Conservation (phyloP, 2,888 invertebrate genomes). For the Lithophane socia region DNA sequence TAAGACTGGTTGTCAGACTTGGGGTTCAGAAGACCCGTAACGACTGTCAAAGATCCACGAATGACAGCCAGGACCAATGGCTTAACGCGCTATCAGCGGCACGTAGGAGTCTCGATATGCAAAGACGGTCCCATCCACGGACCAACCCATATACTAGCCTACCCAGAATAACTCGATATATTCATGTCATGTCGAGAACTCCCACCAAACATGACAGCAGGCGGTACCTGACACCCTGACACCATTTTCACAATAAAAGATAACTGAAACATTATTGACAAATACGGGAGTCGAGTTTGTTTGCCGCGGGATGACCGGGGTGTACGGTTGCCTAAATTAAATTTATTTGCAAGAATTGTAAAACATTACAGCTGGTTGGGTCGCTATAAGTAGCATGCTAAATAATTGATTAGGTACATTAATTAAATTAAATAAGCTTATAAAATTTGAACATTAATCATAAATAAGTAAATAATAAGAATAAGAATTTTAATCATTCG, state of each 20-base stretch:
- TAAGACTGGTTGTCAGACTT: background rate
- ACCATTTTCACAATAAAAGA: conserved; percentile 38
- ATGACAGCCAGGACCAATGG: background rate
- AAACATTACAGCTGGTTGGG: too few relatives aligned
- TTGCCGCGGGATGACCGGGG: conserved; percentile 12
- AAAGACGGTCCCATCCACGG: background rate
- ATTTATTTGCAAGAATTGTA: too few relatives aligned
- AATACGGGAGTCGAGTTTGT: conserved; percentile 31
- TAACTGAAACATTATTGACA: conserved; percentile 26
- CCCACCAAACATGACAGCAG: conserved; percentile 21
- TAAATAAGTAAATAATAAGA: too few relatives aligned
- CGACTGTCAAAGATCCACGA: too few relatives aligned
- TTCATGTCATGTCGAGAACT: conserved; percentile 38
- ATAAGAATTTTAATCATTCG: too few relatives aligned
- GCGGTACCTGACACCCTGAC: conserved; percentile 20
- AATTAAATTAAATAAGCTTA: too few relatives aligned
- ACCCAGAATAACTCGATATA: conserved; percentile 17
- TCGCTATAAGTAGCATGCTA: too few relatives aligned
- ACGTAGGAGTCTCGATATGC: background rate
- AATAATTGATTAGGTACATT: too few relatives aligned
- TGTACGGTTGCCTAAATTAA: background rate
- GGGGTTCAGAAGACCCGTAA: too few relatives aligned
- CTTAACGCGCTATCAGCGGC: background rate
- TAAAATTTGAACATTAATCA: too few relatives aligned
- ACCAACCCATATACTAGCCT: background rate